Evolutionary conservation across 2,113 vertebrate species (phyloP), one percentile per base, ranked within the genome.

Genomic region (Verasper variegatus): DNA sequence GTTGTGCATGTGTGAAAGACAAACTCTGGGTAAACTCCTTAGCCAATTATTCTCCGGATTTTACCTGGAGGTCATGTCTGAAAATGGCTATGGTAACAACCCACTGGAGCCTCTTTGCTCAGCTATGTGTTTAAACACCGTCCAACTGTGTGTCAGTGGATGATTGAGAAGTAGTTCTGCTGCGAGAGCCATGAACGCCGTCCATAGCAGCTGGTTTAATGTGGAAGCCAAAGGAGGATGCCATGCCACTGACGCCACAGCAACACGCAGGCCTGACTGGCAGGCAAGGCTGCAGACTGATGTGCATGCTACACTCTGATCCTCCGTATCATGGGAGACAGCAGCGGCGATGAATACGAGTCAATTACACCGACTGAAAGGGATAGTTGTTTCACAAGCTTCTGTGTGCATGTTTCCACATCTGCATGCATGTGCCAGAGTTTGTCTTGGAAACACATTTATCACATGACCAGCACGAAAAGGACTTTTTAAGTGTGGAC

Each of bases 121-220:
- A 68, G 79, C 58, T 69, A 57, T 81, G 75, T 64, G 51, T 85
- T 86, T 81, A 51, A 84, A 82, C 51, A 26, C 31, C 58, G 49
- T 78, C 83, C 81, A 84, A 83, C 67, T 61, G 78, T 35, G 35
- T 86, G 86, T 83, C 87, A 40, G 79, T 23, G 73, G 71, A 88
- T 92, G 91, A 92, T 84, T 93, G 91, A 91, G 88, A 92, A 89
- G 84, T 71, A 79, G 64, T 63, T 87, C 68, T 89, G 78, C 82
- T 86, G 80, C 78, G 80, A 83, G 89, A 90, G 80, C 79, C 76
- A 71, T 65, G 58, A 68, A 82, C 42, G 58, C 73, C 80, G 82
- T 68, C 71, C 73, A 56, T 68, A 84, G 71, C 71, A 68, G 24
- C 61, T 42, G 71, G 83, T 76, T 86, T 82, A 70, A 88, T 78